These are phyloP conservation scores for Caerostris extrusa DNA, from an alignment of 1,140 invertebrate species.

Conservation along the genomic window DNA sequence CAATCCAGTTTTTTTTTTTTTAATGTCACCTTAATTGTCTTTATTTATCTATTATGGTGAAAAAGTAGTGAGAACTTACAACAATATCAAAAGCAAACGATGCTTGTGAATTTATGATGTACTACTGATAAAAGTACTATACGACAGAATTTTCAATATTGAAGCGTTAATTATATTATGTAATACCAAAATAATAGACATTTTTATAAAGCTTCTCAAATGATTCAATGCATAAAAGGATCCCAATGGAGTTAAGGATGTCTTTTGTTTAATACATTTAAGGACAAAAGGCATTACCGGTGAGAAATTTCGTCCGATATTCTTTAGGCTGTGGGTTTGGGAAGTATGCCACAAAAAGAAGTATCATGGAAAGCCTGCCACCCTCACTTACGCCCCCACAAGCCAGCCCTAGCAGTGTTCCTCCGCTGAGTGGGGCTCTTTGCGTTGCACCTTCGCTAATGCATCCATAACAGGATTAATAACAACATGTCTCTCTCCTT, in stretches of 20 bases:
- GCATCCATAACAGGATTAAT: conserved; percentile 78
- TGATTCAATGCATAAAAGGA: neutral
- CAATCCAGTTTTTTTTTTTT: no score
- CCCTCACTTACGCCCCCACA: neutral
- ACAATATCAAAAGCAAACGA: no score
- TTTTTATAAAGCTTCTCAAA: neutral
- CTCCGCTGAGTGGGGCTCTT: conserved; percentile 52
- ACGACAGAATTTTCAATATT: no score
- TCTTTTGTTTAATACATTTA: conserved; percentile 6
- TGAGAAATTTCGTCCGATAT: conserved; percentile 16
- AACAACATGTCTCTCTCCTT: conserved; percentile 69
- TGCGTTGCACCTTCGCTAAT: conserved; percentile 76
- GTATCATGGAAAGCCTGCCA: conserved; percentile 40
- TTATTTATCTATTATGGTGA: no score
- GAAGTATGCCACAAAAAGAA: conserved; percentile 9
- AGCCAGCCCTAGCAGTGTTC: conserved; percentile 2
- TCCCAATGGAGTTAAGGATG: neutral
- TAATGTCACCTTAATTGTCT: no score
- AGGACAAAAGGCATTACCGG: conserved; percentile 36
- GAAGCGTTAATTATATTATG: no score
- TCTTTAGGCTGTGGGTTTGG: conserved; percentile 11
- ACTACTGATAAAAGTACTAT: no score
- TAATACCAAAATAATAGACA: no score
- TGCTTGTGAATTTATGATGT: no score
- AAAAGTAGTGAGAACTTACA: no score